Evolutionary conservation across 2,113 vertebrate species (phyloP).

Genomic region (Cnemophilus loriae): DNA sequence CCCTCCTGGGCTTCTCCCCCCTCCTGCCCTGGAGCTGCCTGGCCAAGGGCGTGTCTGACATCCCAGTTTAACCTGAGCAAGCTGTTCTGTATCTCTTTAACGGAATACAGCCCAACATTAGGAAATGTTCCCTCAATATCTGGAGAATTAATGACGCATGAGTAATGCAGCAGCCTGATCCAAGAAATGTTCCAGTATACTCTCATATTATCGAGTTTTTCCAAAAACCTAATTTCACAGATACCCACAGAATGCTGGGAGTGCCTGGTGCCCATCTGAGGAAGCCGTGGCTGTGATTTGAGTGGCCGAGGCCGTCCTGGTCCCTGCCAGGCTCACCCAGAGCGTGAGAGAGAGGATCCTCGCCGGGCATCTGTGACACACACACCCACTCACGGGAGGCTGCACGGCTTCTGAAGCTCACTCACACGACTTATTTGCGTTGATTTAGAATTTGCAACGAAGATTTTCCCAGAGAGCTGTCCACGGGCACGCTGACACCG

Average conservation of each 20-base stretch:
- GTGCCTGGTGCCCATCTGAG: background rate
- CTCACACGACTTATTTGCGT: background rate
- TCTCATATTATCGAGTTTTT: background rate
- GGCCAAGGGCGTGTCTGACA: background rate
- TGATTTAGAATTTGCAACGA: background rate
- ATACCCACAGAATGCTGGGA: background rate
- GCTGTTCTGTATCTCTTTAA: background rate
- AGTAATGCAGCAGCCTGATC: slow-evolving; percentile 37
- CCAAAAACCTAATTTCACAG: slow-evolving; percentile 12
- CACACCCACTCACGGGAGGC: background rate
- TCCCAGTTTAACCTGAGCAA: background rate
- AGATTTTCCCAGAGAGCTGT: background rate
- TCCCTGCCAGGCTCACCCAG: background rate
- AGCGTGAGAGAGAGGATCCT: rapidly evolving
- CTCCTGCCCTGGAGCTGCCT: background rate
- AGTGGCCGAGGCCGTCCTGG: rapidly evolving
- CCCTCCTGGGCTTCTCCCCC: background rate
- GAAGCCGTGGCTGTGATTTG: background rate
- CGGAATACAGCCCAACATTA: background rate
- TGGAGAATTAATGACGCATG: slow-evolving; percentile 28
- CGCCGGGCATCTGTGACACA: background rate
- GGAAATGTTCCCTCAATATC: slow-evolving; percentile 41
- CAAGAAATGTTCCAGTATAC: slow-evolving; percentile 32
- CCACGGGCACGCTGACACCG: rapidly evolving
- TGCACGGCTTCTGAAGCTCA: background rate